Conservation (phyloP, 2,113 vertebrate species). For the Cettia cetti region DNA sequence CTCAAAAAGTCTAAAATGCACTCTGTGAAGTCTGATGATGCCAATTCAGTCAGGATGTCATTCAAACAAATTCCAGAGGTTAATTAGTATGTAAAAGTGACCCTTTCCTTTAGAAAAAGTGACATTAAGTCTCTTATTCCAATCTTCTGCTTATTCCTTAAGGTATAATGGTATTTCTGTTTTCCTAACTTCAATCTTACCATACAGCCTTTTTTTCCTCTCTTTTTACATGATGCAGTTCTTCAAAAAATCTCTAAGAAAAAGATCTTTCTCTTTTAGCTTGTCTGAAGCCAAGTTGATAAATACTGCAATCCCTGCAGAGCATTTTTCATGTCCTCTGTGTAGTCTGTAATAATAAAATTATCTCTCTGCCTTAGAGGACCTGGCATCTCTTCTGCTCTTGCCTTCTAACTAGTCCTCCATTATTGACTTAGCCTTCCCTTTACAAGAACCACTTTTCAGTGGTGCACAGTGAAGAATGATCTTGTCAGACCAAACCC, state of each 20-base stretch:
- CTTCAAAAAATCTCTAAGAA: neutral
- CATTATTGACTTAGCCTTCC: neutral
- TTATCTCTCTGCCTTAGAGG: neutral
- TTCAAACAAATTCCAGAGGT: neutral
- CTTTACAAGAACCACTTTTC: neutral
- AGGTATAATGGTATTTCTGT: neutral
- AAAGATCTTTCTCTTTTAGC: neutral
- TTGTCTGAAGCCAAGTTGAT: neutral
- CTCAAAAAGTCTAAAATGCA: neutral
- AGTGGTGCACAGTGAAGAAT: neutral
- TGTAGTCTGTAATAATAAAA: neutral
- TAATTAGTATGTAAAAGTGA: neutral
- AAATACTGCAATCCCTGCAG: neutral
- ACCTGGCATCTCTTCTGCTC: neutral
- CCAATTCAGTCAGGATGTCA: neutral
- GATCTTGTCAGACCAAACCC: neutral
- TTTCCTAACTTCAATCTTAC: neutral
- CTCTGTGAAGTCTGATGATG: neutral
- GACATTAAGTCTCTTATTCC: neutral
- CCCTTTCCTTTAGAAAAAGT: neutral
- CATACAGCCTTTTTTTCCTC: fast-evolving
- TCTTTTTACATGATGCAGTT: neutral
- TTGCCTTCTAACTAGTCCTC: neutral
- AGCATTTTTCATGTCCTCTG: neutral
- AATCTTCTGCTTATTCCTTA: neutral